Base-by-base conservation (phyloP, 2,113 vertebrate genomes). In the Pterophyllum scalare region DNA sequence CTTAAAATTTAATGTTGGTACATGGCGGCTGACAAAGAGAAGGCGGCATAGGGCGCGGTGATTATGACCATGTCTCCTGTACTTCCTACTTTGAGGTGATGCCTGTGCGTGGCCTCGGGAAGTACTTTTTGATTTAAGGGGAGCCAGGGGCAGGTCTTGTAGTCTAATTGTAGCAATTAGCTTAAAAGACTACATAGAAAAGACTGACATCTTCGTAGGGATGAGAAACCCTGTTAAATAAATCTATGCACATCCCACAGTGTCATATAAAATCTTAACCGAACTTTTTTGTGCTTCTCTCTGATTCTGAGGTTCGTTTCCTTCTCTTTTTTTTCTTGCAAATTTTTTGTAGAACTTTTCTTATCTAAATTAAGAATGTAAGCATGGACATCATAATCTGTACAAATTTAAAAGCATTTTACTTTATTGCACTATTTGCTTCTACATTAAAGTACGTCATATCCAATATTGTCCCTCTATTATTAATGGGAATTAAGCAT, bases 1-100 rank as follows among this genome's bases (percentile, higher is more conserved):
- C 95, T 96, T 96, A 96, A 96, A 96, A 95, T 96, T 94, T 96
- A 96, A 96, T 96, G 95, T 95, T 86, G 86, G 93, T 88, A 89
- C 83, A 89, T 87, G 77, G 85, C 43, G 88, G 84, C 93, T 92
- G 94, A 95, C 95, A 94, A 94, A 94, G 87, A 91, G 91, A 87
- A 94, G 90, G 86, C 88, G 59, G 91, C 83, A 76, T 43, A 81
- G 93, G 93, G 92, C 86, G 31, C 35, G 13, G 52, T 92, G 92
- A 94, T 95, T 92, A 95, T 90, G 87, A 87, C 80, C 79, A 58
- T 43, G 87, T 83, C 91, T 88, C 62, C 76, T 89, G 88, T 91
- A 88, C 83, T 89, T 89, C 90, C 81, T 65, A 7, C 82, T 82
- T 90, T 20, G 79, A 84, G 82, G 89, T 89, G 92, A 90, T 31